Evolutionary conservation across 2,888 invertebrate genomes (phyloP).

Genomic region (Trichogramma evanescens): DNA sequence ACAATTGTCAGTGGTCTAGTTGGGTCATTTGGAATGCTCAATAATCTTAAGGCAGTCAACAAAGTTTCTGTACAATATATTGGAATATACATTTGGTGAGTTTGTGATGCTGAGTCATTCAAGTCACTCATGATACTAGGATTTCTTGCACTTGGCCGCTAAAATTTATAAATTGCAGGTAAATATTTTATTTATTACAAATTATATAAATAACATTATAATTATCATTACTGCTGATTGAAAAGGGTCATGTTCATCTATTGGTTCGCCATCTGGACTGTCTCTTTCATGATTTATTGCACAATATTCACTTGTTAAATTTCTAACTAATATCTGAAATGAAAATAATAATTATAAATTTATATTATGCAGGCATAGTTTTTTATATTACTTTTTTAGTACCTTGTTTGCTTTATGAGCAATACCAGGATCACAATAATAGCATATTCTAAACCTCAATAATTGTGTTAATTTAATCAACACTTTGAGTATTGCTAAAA

Average conservation of each 20-base stretch:
- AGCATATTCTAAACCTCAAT: constrained; percentile 47
- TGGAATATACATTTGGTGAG: constrained; percentile 48
- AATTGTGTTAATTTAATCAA: constrained; percentile 48
- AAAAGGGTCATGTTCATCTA: constrained; percentile 36
- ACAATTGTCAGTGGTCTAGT: constrained; percentile 32
- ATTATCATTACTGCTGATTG: constrained; percentile 30
- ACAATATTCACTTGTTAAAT: constrained; percentile 29
- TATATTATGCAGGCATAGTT: not conserved
- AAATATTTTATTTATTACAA: not conserved
- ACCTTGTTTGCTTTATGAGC: constrained; percentile 49
- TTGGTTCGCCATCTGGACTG: constrained; percentile 35
- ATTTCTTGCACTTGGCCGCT: constrained; percentile 33
- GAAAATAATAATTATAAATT: constrained; percentile 5
- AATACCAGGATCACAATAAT: constrained; percentile 50
- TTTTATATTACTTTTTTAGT: constrained; percentile 13
- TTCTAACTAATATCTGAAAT: constrained; percentile 29
- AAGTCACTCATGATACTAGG: constrained; percentile 28
- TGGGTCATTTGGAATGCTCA: constrained; percentile 29
- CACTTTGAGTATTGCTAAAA: constrained; percentile 45
- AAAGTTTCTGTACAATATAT: constrained; percentile 48
- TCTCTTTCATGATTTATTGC: constrained; percentile 23
- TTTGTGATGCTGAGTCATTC: constrained; percentile 43
- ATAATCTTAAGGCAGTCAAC: constrained; percentile 35
- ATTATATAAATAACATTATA: not conserved
- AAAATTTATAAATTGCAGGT: constrained; percentile 14